Percentiles rank a stretch among this genome's conserved stretches.
phyloP scores from a whole-genome alignment of 2,113 vertebrate species.

The Acrocephalus kingi region DNA sequence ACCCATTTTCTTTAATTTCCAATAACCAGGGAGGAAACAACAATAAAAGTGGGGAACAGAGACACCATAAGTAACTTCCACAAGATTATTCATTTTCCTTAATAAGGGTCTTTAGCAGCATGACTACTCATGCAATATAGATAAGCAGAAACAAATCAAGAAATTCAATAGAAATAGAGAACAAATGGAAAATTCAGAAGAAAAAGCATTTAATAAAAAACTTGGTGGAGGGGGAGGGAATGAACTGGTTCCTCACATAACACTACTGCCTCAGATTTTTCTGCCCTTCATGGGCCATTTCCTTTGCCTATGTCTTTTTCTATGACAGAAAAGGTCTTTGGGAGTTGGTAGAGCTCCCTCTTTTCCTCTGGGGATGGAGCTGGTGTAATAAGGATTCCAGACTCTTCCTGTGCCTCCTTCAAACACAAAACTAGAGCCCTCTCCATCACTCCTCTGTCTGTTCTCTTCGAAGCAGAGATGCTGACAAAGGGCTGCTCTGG shows the following conservation, averaged over 20 bases:
- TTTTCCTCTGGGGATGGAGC: not conserved
- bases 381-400: not conserved
- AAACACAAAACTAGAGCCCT: not conserved
- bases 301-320: not conserved
- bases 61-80: not conserved
- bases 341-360: not conserved
- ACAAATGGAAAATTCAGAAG: not conserved
- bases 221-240: not conserved
- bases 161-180: constrained; percentile 3
- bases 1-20: constrained; percentile 16
- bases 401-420: not conserved
- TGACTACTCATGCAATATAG: not conserved
- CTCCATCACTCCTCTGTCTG: not conserved
- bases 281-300: not conserved
- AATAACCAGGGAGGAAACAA: not conserved
- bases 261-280: not conserved
- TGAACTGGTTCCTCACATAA: not conserved
- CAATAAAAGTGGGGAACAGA: not conserved
- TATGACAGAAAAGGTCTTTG: not conserved
- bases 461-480: not conserved
- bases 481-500: not conserved
- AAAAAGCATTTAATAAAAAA: not conserved
- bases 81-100: constrained; percentile 4
- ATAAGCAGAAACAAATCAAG: constrained; percentile 24
- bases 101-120: not conserved